Base-by-base conservation (phyloP, 2,888 invertebrate genomes). In the Oscheius sp. region DNA sequence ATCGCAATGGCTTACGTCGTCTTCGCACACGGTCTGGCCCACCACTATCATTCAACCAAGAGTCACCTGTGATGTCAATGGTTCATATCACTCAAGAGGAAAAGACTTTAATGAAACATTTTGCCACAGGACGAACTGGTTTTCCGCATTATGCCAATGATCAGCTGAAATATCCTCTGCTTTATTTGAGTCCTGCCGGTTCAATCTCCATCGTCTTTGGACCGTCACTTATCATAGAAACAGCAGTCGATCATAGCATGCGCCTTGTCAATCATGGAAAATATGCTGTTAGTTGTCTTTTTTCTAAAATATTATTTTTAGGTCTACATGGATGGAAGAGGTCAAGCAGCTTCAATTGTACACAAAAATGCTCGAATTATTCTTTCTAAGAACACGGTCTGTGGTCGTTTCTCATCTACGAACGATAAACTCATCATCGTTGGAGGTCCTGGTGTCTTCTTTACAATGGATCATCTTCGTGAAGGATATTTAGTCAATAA, bases 201-300 rank as follows among this genome's bases (percentile, higher is more conserved):
- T 83, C 78, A 3, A 84, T 88, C 17, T 87, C 87, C 9, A 84
- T 88, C 0, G 76, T 87, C 14, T 80, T 88, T 66, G 77, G 84
- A 9, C 71, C 85, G 61, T 86, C 87, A 54, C 82, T 88, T 9
- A 82, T 86, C 9, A 84, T 88, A 6, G 88, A 88, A 71, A 85
- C 87, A 81, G 86, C 87, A 14, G 77, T 87, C 8, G 88, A 88
- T 73, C 79, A 84, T 22, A 85, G 87, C 2, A 80, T 88, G 30
- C 85, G 88, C 3, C 80, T 88, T 32, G 86, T 87, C 28, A 86
- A 86, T 65, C 86, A 86, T 71, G 82, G 84, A 26, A 84, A 86
- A 56, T 83, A 87, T 63, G 86, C 87, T 57, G 81, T 81, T 28
- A 49, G 70, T 28, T 38, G n/a, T 33, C 20, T 26, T 32, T 2